Evolutionary conservation across 2,113 vertebrate species (phyloP).

Genomic region (Smithornis capensis): DNA sequence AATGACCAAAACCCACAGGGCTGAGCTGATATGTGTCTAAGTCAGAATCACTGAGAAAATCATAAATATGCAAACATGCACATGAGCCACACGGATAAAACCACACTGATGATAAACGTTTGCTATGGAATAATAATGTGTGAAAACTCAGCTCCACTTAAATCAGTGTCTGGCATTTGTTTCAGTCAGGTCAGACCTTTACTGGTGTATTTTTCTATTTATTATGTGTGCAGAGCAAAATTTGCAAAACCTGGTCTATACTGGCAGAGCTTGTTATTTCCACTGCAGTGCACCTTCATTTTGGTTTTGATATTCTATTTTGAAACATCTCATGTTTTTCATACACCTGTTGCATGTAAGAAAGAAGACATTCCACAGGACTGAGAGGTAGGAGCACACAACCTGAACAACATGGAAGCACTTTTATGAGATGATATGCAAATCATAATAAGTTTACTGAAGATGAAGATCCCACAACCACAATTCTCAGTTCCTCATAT

Average conservation of each 20-base stretch:
- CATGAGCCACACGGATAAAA: background rate
- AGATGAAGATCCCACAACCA: background rate
- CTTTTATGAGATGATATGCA: background rate
- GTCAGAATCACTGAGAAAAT: background rate
- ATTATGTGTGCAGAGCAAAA: background rate
- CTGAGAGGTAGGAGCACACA: background rate
- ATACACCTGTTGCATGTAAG: background rate
- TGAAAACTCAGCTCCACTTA: background rate
- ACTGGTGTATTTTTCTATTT: background rate
- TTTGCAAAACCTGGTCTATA: background rate
- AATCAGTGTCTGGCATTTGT: background rate
- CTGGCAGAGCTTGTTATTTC: background rate
- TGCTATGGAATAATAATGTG: background rate
- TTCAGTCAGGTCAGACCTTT: background rate
- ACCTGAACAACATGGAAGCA: background rate
- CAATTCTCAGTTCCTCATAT: background rate
- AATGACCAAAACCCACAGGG: background rate
- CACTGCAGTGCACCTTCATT: background rate
- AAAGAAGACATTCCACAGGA: background rate
- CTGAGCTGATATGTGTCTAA: background rate
- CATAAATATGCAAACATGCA: constrained; percentile 4
- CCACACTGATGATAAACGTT: background rate
- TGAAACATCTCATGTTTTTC: background rate
- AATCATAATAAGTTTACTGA: background rate
- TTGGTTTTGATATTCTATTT: background rate